A percentile compares a stretch with the other conserved stretches of the same genome.
These are phyloP conservation scores for Tinea pellionella DNA, from an alignment of 2,888 invertebrate species.

Conservation along the genomic window DNA sequence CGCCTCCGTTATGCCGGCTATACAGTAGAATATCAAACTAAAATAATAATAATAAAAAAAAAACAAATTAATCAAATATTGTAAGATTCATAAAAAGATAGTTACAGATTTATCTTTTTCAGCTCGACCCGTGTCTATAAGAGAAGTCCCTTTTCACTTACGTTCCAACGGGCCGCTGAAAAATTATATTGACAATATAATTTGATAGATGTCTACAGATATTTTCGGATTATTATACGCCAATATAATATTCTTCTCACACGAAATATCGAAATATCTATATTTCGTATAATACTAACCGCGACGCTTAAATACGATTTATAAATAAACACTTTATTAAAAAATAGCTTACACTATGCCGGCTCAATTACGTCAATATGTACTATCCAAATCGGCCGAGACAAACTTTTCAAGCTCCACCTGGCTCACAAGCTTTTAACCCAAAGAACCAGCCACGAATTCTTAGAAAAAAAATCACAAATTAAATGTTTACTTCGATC, in stretches of 20 bases:
- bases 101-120: neutral
- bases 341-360: too few relatives aligned
- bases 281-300: too few relatives aligned
- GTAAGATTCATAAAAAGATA: neutral
- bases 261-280: too few relatives aligned
- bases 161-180: neutral
- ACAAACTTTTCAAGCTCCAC: too few relatives aligned
- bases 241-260: neutral
- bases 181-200: neutral
- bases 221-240: neutral
- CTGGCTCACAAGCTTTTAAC: too few relatives aligned
- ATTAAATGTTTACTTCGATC: neutral
- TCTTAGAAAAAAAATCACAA: neutral
- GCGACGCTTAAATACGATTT: too few relatives aligned
- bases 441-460: too few relatives aligned
- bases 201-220: neutral
- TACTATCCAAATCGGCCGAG: too few relatives aligned
- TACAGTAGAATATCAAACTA: too few relatives aligned
- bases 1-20: too few relatives aligned
- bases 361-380: too few relatives aligned
- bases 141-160: neutral
- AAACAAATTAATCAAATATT: neutral
- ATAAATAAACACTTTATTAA: too few relatives aligned
- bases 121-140: neutral
- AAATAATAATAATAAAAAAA: neutral